phyloP scores from a whole-genome alignment of 2,888 invertebrate genomes.

The Dugesia japonica region DNA sequence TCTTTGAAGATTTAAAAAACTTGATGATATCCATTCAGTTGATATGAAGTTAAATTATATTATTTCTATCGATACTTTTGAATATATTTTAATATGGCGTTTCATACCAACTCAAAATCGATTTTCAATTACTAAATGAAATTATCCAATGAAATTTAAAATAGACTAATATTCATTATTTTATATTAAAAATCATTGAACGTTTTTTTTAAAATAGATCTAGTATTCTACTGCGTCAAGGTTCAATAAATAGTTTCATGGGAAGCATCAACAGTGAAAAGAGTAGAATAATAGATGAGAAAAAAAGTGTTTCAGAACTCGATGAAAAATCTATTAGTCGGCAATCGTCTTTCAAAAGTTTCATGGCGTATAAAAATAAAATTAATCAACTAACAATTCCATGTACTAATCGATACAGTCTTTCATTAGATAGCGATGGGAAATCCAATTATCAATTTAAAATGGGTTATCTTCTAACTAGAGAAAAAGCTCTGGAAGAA shows the following conservation, averaged over 20 bases:
- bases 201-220: background rate
- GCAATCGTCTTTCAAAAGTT: constrained; percentile 20
- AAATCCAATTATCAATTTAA: constrained; percentile 2
- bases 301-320: background rate
- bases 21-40: too few species aligned
- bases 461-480: background rate
- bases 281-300: background rate
- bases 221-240: background rate
- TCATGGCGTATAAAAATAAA: constrained; percentile 8
- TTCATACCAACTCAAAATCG: too few species aligned
- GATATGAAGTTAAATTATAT: too few species aligned
- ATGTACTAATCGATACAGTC: background rate
- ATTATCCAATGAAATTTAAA: too few species aligned
- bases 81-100: too few species aligned
- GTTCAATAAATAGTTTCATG: background rate
- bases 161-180: too few species aligned
- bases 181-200: too few species aligned
- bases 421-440: background rate
- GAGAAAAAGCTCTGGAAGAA: background rate
- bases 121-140: too few species aligned
- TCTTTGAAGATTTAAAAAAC: too few species aligned
- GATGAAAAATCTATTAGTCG: background rate
- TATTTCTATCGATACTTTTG: too few species aligned
- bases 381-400: background rate
- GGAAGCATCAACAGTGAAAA: background rate